Base-by-base conservation (phyloP, 2,888 invertebrate species). In the Euzetes globulus region DNA sequence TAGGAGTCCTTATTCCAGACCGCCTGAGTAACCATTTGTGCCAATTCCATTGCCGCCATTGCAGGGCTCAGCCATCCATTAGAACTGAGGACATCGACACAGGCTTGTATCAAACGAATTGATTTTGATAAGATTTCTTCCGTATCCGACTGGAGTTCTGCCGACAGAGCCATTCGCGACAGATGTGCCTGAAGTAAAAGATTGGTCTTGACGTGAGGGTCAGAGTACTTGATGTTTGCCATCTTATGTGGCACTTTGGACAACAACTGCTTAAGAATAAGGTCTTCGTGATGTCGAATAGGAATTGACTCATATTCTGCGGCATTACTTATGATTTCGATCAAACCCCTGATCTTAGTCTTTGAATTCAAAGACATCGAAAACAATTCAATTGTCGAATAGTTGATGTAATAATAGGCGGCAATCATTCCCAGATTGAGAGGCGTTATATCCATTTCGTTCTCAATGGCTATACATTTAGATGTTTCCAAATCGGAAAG, bases 1-100 rank as follows among this genome's bases (percentile, higher is more conserved):
- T 97, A 96, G 0, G 95, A 94, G 84, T 99, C 99, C 83, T 96
- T 97, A 80, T 92, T 94, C 96, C 98, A 99, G 96, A 99, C 96
- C 13, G 98, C 98, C 84, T 99, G 99, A 0, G 99, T 99, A 1
- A 94, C 92, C 98, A 99, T 99, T 85, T 99, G 99, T 0, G 98
- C 95, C 80, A 99, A 86, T 84, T 99, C 99, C 99, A 99, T 99
- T 80, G 98, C 97, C 22, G 97, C 95, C 55, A 99, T 92, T 4
- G 98, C 99, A 0, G 99, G 98, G 0, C 94, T 90, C 71, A 99
- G 86, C 99, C 99, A 99, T 45, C 99, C 98, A 80, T 96, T 97
- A 63, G 94, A 94, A 82, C 91, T 91, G 50, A 95, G 84, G 13
- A 95, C 94, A 83, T 95, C 88, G 41, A 99, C 87, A 83, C 98